These are phyloP conservation scores for Arnoldichthys spilopterus DNA, from an alignment of 2,797 vertebrate genomes.

Conservation along the genomic window DNA sequence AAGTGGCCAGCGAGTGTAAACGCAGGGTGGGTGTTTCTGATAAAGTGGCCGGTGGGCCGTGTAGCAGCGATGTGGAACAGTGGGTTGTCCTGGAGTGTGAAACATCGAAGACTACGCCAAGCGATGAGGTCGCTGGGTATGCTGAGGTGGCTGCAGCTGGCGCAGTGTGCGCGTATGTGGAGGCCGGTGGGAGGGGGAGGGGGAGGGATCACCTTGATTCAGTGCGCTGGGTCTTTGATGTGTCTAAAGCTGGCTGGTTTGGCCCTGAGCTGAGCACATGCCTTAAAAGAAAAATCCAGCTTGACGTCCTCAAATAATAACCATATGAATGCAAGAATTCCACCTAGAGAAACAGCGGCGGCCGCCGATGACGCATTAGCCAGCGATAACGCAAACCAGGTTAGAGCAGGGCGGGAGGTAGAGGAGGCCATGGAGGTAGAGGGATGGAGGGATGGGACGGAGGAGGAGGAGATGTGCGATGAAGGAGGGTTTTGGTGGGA, in stretches of 20 bases:
- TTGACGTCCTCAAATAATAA: constrained; percentile 98
- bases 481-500: constrained; percentile 73
- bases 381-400: constrained; percentile 98
- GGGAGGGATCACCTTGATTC: constrained; percentile 93
- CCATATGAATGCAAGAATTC: constrained; percentile 94
- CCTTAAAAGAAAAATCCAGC: constrained; percentile 81
- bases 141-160: constrained; percentile 37
- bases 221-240: constrained; percentile 94
- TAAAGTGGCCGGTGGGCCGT: too few relatives aligned
- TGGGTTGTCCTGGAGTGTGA: not conserved
- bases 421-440: constrained; percentile 63
- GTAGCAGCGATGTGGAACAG: too few relatives aligned
- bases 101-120: not conserved
- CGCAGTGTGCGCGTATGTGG: constrained; percentile 35
- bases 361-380: constrained; percentile 91
- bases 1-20: too few relatives aligned
- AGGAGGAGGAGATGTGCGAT: constrained; percentile 70
- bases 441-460: constrained; percentile 43
- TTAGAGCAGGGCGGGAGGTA: constrained; percentile 84
- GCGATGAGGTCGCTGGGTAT: constrained; percentile 1
- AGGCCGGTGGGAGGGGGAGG: constrained; percentile 30
- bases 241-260: constrained; percentile 86
- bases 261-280: constrained; percentile 86
- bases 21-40: too few relatives aligned
- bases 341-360: constrained; percentile 83